Conservation (phyloP, 2,113 vertebrate genomes). For the Stegastes partitus region DNA sequence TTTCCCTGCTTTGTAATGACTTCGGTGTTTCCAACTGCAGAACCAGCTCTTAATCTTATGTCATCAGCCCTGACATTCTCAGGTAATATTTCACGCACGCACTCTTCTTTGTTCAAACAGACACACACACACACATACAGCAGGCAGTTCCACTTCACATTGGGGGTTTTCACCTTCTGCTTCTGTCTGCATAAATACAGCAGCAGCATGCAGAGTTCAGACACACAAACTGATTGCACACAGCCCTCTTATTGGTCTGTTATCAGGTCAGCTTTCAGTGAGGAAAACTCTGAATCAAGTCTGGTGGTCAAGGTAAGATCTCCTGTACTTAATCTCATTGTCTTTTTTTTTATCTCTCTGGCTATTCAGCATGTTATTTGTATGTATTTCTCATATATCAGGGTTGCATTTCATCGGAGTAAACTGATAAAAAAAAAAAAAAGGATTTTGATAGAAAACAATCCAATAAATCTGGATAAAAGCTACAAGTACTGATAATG, state of each 20-base stretch:
- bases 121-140: not conserved
- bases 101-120: not conserved
- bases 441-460: not conserved
- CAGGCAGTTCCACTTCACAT: slow-evolving; percentile 39
- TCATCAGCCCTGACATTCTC: not conserved
- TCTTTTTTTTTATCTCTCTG: not conserved
- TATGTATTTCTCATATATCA: too few species aligned
- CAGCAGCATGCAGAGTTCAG: slow-evolving; percentile 1
- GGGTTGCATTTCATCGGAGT: not conserved
- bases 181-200: slow-evolving; percentile 54
- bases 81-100: slow-evolving; percentile 20
- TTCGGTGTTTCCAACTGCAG: not conserved
- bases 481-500: not conserved
- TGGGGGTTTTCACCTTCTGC: slow-evolving; percentile 51
- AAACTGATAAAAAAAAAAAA: too few species aligned
- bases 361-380: too few species aligned
- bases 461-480: not conserved
- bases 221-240: slow-evolving; percentile 20
- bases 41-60: not conserved
- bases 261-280: not conserved
- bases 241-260: not conserved
- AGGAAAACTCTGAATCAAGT: not conserved
- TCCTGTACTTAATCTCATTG: not conserved
- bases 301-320: slow-evolving; percentile 51
- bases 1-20: not conserved